Evolutionary conservation across 2,113 vertebrate species (phyloP).

Genomic region (Collichthys lucidus): DNA sequence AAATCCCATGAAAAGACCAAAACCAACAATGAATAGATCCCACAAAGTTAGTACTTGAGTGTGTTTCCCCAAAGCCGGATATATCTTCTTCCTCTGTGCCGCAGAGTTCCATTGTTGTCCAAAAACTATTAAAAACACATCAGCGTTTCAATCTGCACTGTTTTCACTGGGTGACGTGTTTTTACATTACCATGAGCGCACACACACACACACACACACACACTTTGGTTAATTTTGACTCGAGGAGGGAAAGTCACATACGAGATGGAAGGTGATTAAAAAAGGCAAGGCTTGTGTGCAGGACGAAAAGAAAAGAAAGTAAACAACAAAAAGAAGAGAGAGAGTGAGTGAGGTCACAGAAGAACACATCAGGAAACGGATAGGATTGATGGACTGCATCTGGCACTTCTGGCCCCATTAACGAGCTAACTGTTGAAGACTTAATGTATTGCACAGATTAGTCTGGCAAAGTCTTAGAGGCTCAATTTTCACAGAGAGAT

Average conservation of each 20-base stretch:
- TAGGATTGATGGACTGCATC: neutral
- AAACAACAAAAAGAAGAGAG: neutral
- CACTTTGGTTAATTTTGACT: neutral
- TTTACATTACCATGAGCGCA: neutral
- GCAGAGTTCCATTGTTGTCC: neutral
- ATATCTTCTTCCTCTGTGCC: neutral
- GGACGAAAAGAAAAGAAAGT: neutral
- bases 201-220: neutral
- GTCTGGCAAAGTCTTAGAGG: neutral
- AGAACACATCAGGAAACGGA: neutral
- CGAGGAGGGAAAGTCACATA: neutral
- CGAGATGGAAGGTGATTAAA: constrained; percentile 10
- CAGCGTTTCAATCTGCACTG: neutral
- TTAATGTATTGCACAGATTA: neutral
- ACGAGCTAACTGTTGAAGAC: neutral
- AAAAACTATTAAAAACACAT: neutral
- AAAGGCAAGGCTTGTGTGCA: neutral
- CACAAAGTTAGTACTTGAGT: neutral
- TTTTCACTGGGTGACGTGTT: neutral
- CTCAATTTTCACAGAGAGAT: neutral
- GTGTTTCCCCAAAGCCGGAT: neutral
- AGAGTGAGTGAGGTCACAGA: neutral
- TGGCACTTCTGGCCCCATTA: neutral
- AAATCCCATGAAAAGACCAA: neutral
- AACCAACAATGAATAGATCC: neutral